Evolutionary conservation across 2,113 vertebrate genomes (phyloP), one percentile per base, ranked within the genome.

Genomic region (Cavia aperea): DNA sequence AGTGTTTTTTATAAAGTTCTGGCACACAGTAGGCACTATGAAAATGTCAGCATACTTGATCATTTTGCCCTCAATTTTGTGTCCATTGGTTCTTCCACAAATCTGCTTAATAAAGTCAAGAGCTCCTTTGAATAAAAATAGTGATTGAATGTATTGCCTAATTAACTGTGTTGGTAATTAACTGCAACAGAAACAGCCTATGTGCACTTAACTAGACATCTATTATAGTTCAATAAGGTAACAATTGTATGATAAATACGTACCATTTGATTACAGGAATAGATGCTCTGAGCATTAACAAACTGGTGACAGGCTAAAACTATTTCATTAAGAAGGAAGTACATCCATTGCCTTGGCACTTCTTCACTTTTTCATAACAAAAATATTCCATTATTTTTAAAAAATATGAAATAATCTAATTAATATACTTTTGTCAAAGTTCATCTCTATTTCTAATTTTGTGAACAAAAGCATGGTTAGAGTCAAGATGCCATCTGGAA

Each of bases 101-200:
- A 94, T 75, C 43, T 88, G 82, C 70, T 95, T 96, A 95, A 82
- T 86, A 94, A 96, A 95, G 58, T 93, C 56, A 79, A 94, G 93
- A 92, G 94, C 66, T 82, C 70, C 85, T 93, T 93, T 92, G 86
- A 94, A 94, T 96, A 94, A 96, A 97, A 96, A 94, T 88, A n/a
- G 94, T 95, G 91, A 96, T 94, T 68, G 88, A 94, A 93, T 84
- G 63, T 90, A 93, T 94, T 96, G 96, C 93, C 88, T 96, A 96
- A 97, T 97, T 97, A 97, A 95, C 56, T 96, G 94, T 93, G 65
- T 95, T 96, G 86, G 68, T 96, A 97, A 97, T 97, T 98, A 97
- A 96, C 89, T 96, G 87, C 75, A 96, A 96, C 73, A 94, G 95
- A 97, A 96, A 86, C 70, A 84, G 96, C 95, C 94, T 96, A 89